phyloP scores from a whole-genome alignment of 2,888 invertebrate genomes.

The Eurytoma californica region DNA sequence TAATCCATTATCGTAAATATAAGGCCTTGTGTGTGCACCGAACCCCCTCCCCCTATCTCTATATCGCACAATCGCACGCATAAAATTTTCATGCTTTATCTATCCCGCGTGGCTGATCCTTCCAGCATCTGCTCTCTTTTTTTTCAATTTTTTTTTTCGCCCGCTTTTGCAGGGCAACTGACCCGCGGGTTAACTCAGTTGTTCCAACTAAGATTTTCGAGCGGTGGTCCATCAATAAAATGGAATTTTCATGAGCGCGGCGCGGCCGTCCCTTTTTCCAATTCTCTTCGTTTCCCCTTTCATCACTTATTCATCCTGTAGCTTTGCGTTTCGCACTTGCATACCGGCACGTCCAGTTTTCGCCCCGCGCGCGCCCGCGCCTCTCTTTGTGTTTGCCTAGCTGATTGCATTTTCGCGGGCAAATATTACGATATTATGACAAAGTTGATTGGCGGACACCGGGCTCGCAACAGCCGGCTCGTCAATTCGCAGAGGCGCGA shows the following conservation, averaged over 20 bases:
- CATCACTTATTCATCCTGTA: conserved; percentile 29
- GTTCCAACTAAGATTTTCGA: not conserved
- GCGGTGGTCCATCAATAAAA: conserved; percentile 11
- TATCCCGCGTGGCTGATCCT: conserved; percentile 45
- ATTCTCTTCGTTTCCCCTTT: conserved; percentile 26
- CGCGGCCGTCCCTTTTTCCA: conserved; percentile 15
- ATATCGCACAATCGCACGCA: conserved; percentile 18
- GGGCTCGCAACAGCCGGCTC: too few species aligned
- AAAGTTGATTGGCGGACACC: conserved; percentile 55
- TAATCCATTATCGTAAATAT: conserved; percentile 68
- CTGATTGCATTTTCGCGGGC: conserved; percentile 66
- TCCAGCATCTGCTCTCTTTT: too few species aligned
- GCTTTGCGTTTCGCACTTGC: conserved; percentile 7
- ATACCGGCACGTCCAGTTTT: conserved; percentile 26
- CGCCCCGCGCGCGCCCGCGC: not conserved
- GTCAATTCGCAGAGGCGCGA: too few species aligned
- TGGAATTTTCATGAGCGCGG: conserved; percentile 15
- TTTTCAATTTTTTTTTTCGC: too few species aligned
- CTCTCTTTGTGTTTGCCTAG: conserved; percentile 61
- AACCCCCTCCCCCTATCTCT: not conserved
- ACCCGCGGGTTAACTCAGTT: too few species aligned
- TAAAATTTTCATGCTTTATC: conserved; percentile 58
- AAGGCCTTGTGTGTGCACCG: conserved; percentile 46
- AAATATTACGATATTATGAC: conserved; percentile 64
- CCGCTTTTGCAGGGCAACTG: too few species aligned